Base-by-base conservation (phyloP, 2,888 invertebrate genomes). In the Euplexia lucipara region DNA sequence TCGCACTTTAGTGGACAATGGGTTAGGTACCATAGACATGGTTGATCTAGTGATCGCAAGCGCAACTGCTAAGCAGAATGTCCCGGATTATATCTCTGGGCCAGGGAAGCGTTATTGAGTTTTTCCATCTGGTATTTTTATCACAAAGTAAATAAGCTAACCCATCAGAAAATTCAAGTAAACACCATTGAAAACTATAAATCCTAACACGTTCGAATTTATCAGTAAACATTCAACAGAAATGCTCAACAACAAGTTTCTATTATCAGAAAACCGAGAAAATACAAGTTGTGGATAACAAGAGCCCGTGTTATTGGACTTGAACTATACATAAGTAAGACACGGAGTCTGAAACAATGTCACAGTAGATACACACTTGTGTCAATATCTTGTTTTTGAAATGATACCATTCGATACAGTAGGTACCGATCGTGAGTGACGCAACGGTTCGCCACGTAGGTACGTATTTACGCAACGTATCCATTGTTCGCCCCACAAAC, bases 361-460 rank as follows among this genome's bases (percentile, higher is more conserved):
- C 86, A 85, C 66, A 74, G 61, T 61, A 41, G 26, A 47, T 72
- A 53, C 68, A 82, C 94, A 94, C 91, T 94, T 94, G 94, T 90
- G 88, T 91, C 91, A 92, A 94, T 90, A 93, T 78, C 81, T 87
- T 93, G 93, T 94, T 93, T 91, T 93, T 86, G 87, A 92, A 90
- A 83, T 87, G 83, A 88, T 85, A 88, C 88, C 85, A 88, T 88
- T 91, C 88, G 86, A 87, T 85, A 87, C 85, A 83, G 86, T n/a
- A n/a, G n/a, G n/a, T n/a, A 49, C 51, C 78, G 84, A 83, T 86
- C 80, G 86, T 77, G 83, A 78, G 86, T 93, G 94, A 93, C 93
- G 94, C 89, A 92, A 93, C 83, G 62, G 57, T 64, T 52, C 63
- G 78, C 79, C 71, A 75, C 63, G 73, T 85, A 81, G 84, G 82